Conservation (phyloP, 1,140 invertebrate genomes). For the Tetramorium alpestre region DNA sequence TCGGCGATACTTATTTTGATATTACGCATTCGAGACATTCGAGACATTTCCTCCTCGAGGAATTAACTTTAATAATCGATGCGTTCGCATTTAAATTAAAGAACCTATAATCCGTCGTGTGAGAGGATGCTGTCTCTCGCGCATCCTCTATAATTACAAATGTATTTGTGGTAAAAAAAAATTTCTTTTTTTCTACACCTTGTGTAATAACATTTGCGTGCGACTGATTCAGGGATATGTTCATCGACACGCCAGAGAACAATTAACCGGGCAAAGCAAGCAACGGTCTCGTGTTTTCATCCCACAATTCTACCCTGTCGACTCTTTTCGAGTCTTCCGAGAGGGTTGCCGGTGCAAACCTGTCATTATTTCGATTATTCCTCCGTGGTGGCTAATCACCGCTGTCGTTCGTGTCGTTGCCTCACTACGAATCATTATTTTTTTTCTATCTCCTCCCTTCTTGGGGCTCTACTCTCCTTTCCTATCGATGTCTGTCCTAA, state of each 20-base stretch:
- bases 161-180: conserved; percentile 43
- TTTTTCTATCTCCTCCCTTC: conserved; percentile 63
- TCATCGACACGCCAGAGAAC: conserved; percentile 84
- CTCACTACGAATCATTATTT: conserved; percentile 78
- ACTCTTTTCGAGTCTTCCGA: conserved; percentile 43
- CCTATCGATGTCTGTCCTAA: conserved; percentile 16
- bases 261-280: conserved; percentile 83
- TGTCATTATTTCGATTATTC: conserved; percentile 84
- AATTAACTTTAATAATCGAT: background rate
- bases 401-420: conserved; percentile 80
- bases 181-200: conserved; percentile 46
- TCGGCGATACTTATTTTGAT: conserved; percentile 48
- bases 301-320: conserved; percentile 40
- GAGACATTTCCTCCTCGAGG: no score
- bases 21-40: background rate
- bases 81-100: background rate
- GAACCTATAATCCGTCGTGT: background rate
- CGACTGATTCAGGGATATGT: conserved; percentile 65
- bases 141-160: background rate
- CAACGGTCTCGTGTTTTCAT: conserved; percentile 71
- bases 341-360: conserved; percentile 78
- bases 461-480: background rate
- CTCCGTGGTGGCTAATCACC: conserved; percentile 81
- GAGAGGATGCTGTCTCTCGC: background rate
- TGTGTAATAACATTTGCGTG: conserved; percentile 77